A percentile compares a stretch with the other conserved stretches of the same genome.
Evolutionary conservation across 2,888 invertebrate species (phyloP).

Genomic region (Unio delphinus): DNA sequence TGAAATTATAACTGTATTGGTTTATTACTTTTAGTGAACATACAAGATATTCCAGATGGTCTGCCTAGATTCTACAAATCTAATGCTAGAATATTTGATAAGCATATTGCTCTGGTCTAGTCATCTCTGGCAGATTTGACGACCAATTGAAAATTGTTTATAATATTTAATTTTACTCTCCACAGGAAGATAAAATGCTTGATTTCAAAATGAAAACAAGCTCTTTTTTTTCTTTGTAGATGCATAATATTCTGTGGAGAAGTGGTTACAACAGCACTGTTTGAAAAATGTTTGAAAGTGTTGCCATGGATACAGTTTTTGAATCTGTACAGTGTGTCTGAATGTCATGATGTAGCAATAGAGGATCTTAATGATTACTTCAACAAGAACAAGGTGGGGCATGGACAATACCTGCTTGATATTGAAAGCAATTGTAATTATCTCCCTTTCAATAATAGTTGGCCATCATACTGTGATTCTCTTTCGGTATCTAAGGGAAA

Average conservation of each 20-base stretch:
- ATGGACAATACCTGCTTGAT: background rate
- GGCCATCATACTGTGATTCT: no score
- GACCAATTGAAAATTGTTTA: background rate
- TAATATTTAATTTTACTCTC: background rate
- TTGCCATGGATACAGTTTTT: conserved; percentile 67
- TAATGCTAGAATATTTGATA: no score
- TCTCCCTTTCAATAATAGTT: no score
- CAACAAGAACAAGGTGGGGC: conserved; percentile 51
- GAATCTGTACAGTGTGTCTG: conserved; percentile 72
- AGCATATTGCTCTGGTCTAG: background rate
- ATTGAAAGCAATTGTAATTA: no score
- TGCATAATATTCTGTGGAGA: conserved; percentile 71
- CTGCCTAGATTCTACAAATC: no score
- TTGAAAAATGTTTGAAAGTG: conserved; percentile 62
- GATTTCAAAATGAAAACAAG: background rate
- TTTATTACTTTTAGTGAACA: no score
- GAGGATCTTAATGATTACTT: conserved; percentile 67
- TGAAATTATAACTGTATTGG: no score
- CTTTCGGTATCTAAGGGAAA: background rate
- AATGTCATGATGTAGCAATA: conserved; percentile 70
- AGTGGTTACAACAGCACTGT: conserved; percentile 69
- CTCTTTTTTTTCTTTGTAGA: conserved; percentile 33
- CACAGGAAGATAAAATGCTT: background rate
- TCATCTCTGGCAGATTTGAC: background rate
- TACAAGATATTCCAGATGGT: no score